phyloP scores from a whole-genome alignment of 2,113 vertebrate genomes.

The Pionites leucogaster region DNA sequence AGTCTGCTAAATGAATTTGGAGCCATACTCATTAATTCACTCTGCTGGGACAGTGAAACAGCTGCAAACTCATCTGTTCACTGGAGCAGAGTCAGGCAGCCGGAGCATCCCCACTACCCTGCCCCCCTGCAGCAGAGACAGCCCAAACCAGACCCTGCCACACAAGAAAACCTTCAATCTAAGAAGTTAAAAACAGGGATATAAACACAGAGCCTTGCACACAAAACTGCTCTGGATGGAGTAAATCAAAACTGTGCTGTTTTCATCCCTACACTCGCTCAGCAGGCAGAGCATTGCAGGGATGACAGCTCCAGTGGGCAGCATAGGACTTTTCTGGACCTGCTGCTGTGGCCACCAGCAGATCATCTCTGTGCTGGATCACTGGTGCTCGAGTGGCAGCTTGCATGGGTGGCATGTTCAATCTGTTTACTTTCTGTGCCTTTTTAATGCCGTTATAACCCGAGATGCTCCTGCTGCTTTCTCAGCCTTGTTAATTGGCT shows the following conservation, averaged over 20 bases:
- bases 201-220: neutral
- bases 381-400: neutral
- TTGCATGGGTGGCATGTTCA: neutral
- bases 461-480: neutral
- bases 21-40: neutral
- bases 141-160: neutral
- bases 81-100: neutral
- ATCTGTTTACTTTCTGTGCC: neutral
- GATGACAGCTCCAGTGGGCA: neutral
- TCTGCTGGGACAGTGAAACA: neutral
- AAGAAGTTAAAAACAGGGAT: neutral
- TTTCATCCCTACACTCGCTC: neutral
- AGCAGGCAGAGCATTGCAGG: neutral
- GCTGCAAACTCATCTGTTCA: neutral
- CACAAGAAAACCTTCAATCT: neutral
- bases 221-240: neutral
- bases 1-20: neutral
- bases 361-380: neutral
- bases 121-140: neutral
- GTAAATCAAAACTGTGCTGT: neutral
- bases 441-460: slow-evolving; percentile 57
- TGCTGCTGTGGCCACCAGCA: neutral
- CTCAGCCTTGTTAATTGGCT: slow-evolving; percentile 28
- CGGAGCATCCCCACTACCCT: neutral
- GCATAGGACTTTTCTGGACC: neutral